phyloP scores from a whole-genome alignment of 2,797 vertebrate genomes.

The Holocentrus rufus region DNA sequence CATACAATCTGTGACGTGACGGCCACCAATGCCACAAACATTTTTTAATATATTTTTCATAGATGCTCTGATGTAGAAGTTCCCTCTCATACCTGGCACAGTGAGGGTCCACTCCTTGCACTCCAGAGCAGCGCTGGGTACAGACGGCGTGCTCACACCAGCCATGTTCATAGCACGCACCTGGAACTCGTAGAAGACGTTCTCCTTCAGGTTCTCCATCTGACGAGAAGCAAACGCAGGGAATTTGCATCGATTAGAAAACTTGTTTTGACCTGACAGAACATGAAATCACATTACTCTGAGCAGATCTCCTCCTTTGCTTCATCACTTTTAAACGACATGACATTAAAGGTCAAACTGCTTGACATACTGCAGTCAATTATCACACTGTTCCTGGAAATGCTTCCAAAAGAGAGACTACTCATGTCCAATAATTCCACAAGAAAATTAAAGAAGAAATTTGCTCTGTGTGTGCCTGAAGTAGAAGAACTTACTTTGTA shows the following conservation, averaged over 20 bases:
- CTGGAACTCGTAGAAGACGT: constrained; percentile 92
- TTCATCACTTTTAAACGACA: background rate
- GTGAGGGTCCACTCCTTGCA: constrained; percentile 98
- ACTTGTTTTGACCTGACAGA: background rate
- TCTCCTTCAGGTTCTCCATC: constrained; percentile 95
- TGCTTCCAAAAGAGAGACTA: background rate
- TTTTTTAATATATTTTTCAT: background rate
- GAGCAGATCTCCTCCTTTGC: background rate
- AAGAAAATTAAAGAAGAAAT: background rate
- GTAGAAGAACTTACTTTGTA: constrained; percentile 86
- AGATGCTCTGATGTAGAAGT: no score
- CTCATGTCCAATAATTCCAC: background rate
- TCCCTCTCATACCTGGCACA: constrained; percentile 87
- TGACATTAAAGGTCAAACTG: background rate
- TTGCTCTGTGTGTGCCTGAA: background rate
- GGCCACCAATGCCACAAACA: background rate
- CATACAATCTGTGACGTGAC: no score
- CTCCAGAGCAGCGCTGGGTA: constrained; percentile 82
- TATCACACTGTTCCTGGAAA: background rate
- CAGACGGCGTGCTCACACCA: constrained; percentile 88
- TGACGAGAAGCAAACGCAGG: constrained; percentile 64
- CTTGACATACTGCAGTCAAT: background rate
- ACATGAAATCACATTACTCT: background rate
- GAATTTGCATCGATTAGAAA: background rate
- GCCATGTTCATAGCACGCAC: constrained; percentile 93